A percentile compares a stretch with the other conserved stretches of the same genome.
Conservation (phyloP, 1,140 invertebrate genomes). For the Cherax quadricarinatus region DNA sequence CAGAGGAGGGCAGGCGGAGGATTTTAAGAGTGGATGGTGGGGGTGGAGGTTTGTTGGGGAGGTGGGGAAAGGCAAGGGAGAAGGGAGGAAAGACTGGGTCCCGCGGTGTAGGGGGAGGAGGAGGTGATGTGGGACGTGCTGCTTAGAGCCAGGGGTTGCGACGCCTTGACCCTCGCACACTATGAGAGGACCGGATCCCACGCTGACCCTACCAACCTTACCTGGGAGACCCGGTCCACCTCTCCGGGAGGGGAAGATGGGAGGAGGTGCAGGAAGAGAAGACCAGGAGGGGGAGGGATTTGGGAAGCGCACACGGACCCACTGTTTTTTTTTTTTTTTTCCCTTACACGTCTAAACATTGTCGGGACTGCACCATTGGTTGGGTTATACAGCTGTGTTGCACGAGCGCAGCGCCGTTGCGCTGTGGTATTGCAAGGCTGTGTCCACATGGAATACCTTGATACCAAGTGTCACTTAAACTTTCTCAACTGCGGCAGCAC, state of each 20-base stretch:
- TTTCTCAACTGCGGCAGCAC: too few relatives aligned
- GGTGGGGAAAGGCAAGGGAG: neutral
- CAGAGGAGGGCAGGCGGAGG: too few relatives aligned
- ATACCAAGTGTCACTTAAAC: too few relatives aligned
- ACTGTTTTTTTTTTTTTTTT: constrained; percentile 5
- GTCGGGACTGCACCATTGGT: constrained; percentile 17
- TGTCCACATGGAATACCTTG: too few relatives aligned
- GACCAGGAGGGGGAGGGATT: neutral
- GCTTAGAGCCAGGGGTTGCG: neutral
- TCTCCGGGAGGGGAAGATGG: neutral
- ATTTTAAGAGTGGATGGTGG: too few relatives aligned
- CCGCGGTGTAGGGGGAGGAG: neutral
- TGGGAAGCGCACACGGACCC: constrained; percentile 25
- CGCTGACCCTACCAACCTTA: constrained; percentile 16
- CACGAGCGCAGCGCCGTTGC: too few relatives aligned
- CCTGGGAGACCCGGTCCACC: constrained; percentile 3
- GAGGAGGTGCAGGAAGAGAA: neutral
- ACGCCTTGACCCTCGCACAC: constrained; percentile 39
- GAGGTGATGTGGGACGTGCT: neutral
- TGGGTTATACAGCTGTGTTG: constrained; percentile 6
- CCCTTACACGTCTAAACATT: neutral
- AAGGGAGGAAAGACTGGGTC: neutral
- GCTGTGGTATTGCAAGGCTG: too few relatives aligned
- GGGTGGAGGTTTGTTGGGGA: neutral
- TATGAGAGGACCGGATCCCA: constrained; percentile 49